Base-by-base conservation (phyloP, 2,888 invertebrate genomes). In the Hirtodrosophila alboralis region DNA sequence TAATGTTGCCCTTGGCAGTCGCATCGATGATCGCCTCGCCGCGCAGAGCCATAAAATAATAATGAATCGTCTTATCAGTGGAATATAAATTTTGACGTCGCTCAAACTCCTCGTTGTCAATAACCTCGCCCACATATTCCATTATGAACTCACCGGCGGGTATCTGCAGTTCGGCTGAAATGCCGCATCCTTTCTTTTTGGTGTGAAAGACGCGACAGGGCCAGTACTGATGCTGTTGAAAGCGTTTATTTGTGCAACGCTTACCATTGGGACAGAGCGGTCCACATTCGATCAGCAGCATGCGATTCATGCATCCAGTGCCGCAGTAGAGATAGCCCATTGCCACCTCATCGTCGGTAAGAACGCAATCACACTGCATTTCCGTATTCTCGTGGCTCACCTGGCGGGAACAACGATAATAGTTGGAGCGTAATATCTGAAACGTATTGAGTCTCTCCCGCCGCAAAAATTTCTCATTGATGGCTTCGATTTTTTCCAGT, bases 271-370 rank as follows among this genome's bases (percentile, higher is more conserved):
- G 94, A 91, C 99, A 99, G 83, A 96, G 92, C 4, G 95, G 93
- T 9, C 98, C 97, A 92, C 98, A 99, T 93, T 99, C 99, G 88
- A 99, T 98, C 95, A 98, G 96, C n/a, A 99, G 93, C 89, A 98
- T 93, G 87, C 98, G 94, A 92, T 99, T 99, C 27, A 99, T 93
- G 91, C 99, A 99, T 91, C 98, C 97, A 87, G 97, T 97, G 0
- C 97, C 98, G 90, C 99, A 99, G 8, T 97, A 97, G 58, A 93
- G 90, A 87, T 96, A 95, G 0, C 97, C 97, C 58, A 95, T 92
- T 37, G 93, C 93, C 65, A 96, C 92, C 87, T 98, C 98, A 76
- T 98, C 98, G 88, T 95, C 94, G 51, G 95, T 95, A 66, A 97
- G 92, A 85, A 96, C 95, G 90, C 98, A 98, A 90, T 98, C 98